These are phyloP conservation scores for Tipula vernalis DNA, from an alignment of 2,888 invertebrate genomes.

Conservation along the genomic window DNA sequence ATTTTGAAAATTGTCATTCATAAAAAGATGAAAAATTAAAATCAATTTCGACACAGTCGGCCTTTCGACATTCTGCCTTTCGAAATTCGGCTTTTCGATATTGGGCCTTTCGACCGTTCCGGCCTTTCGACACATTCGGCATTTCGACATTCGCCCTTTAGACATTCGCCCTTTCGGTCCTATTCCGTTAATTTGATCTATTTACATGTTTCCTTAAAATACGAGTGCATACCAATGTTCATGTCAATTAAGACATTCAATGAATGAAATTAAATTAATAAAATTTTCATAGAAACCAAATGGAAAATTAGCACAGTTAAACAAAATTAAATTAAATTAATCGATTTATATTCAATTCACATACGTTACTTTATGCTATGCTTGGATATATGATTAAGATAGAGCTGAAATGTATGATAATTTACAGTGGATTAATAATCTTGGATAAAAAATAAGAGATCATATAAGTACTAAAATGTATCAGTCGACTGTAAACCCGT, in stretches of 20 bases:
- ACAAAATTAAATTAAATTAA: not conserved
- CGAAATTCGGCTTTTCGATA: too few relatives aligned
- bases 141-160: too few relatives aligned
- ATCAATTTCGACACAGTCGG: too few relatives aligned
- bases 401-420: not conserved
- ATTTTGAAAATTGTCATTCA: too few relatives aligned
- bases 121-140: too few relatives aligned
- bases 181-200: too few relatives aligned
- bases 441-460: not conserved
- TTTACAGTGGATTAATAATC: not conserved
- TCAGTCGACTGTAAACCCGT: not conserved
- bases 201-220: too few relatives aligned
- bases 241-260: not conserved
- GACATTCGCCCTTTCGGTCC: too few relatives aligned
- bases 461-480: not conserved
- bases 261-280: not conserved
- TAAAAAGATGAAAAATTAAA: too few relatives aligned
- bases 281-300: not conserved
- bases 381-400: not conserved
- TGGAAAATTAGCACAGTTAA: not conserved
- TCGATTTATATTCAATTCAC: not conserved
- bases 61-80: too few relatives aligned
- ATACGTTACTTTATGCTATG: not conserved
- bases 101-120: too few relatives aligned
- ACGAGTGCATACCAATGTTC: too few relatives aligned